A percentile compares a stretch with the other conserved stretches of the same genome.
These are phyloP conservation scores for Tetrax tetrax DNA, from an alignment of 2,113 vertebrate species.

Conservation along the genomic window DNA sequence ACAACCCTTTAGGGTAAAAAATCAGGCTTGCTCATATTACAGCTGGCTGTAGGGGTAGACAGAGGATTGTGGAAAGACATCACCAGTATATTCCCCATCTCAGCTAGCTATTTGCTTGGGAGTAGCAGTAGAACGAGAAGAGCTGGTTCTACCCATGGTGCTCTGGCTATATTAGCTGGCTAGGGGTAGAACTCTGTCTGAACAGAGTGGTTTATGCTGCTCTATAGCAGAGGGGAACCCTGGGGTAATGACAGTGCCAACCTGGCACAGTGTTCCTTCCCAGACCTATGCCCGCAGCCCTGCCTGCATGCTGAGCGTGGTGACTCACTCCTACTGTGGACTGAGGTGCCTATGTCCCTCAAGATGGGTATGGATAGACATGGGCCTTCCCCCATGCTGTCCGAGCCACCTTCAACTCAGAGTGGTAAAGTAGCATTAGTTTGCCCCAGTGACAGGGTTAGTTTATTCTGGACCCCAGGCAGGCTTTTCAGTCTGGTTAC, in stretches of 20 bases:
- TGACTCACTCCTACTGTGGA: rapidly evolving
- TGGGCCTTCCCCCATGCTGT: rapidly evolving
- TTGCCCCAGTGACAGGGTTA: neutral
- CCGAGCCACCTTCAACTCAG: neutral
- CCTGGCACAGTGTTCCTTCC: neutral
- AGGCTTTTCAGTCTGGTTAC: neutral
- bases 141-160: neutral
- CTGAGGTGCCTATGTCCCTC: neutral
- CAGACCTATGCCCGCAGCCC: rapidly evolving
- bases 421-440: neutral
- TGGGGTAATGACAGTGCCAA: rapidly evolving
- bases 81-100: neutral
- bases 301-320: neutral
- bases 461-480: neutral
- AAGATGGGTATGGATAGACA: rapidly evolving
- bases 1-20: neutral
- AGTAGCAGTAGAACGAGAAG: rapidly evolving
- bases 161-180: neutral
- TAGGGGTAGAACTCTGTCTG: neutral
- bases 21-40: neutral
- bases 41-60: neutral
- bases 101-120: neutral
- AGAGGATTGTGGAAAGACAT: neutral
- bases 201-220: neutral
- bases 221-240: rapidly evolving